A percentile compares a stretch with the other conserved stretches of the same genome.
Conservation (phyloP, 2,888 invertebrate genomes). For the Linyphia triangularis region DNA sequence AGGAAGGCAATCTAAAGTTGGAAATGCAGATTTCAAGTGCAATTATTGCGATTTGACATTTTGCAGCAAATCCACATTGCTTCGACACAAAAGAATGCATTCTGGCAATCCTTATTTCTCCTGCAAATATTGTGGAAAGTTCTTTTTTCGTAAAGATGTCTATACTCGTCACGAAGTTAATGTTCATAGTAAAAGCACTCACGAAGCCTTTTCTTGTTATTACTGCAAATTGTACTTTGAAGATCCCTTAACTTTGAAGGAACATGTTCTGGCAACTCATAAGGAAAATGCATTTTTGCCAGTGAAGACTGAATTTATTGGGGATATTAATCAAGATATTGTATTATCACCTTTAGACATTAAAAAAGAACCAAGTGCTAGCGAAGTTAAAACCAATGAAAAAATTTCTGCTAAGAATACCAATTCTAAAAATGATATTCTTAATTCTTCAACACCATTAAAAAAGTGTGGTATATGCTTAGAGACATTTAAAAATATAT, state of each 20-base stretch:
- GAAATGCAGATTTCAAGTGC: constrained; percentile 54
- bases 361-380: constrained; percentile 14
- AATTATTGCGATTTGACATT: constrained; percentile 57
- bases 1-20: constrained; percentile 51
- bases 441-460: neutral
- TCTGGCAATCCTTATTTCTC: constrained; percentile 65
- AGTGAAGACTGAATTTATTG: neutral
- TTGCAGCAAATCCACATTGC: constrained; percentile 67
- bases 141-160: constrained; percentile 72
- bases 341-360: neutral
- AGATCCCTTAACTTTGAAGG: constrained; percentile 28
- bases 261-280: constrained; percentile 56
- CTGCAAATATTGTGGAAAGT: constrained; percentile 73
- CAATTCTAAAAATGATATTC: neutral
- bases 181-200: constrained; percentile 60
- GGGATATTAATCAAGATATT: neutral
- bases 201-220: constrained; percentile 63
- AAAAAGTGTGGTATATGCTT: constrained; percentile 64
- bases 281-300: constrained; percentile 65
- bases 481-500: constrained; percentile 15
- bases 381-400: neutral
- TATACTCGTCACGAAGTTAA: constrained; percentile 70
- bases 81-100: constrained; percentile 72
- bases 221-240: constrained; percentile 67
- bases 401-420: neutral